A percentile compares a stretch with the other conserved stretches of the same genome.
Conservation (phyloP, 2,888 invertebrate genomes). For the Heliconius ismenius region DNA sequence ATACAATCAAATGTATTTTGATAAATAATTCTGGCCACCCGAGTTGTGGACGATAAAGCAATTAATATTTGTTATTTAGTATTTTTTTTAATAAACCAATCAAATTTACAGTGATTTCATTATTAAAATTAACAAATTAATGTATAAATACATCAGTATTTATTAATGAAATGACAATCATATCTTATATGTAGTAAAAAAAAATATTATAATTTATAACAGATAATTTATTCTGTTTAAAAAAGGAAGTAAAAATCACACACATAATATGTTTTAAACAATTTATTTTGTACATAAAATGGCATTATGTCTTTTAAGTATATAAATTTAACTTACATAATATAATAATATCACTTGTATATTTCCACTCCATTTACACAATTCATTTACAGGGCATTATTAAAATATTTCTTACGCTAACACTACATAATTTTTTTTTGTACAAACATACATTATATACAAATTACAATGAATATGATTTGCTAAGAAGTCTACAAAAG, state of each 20-base stretch:
- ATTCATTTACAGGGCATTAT: conserved; percentile 14
- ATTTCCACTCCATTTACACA: conserved; percentile 23
- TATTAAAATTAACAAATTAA: background rate
- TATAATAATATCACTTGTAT: conserved; percentile 65
- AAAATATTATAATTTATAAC: too few relatives aligned
- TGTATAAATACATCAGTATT: background rate
- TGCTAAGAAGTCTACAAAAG: background rate
- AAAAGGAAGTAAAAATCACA: conserved; percentile 19
- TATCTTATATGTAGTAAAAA: too few relatives aligned
- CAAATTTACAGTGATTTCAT: background rate
- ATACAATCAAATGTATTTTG: conserved; percentile 60
- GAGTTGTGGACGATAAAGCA: conserved; percentile 25
- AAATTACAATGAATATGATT: background rate
- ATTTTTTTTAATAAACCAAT: background rate
- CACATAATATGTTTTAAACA: conserved; percentile 35
- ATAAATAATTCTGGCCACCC: conserved; percentile 68
- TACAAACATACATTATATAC: background rate
- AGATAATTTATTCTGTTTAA: too few relatives aligned
- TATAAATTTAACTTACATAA: conserved; percentile 55
- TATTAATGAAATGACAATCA: too few relatives aligned
- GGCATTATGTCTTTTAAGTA: conserved; percentile 66
- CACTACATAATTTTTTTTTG: background rate
- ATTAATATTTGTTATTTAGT: background rate
- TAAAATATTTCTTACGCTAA: background rate
- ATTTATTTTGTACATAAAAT: conserved; percentile 54